A percentile compares a stretch with the other conserved stretches of the same genome.
phyloP scores from a whole-genome alignment of 2,888 invertebrate genomes.

The Lochmaea capreae region DNA sequence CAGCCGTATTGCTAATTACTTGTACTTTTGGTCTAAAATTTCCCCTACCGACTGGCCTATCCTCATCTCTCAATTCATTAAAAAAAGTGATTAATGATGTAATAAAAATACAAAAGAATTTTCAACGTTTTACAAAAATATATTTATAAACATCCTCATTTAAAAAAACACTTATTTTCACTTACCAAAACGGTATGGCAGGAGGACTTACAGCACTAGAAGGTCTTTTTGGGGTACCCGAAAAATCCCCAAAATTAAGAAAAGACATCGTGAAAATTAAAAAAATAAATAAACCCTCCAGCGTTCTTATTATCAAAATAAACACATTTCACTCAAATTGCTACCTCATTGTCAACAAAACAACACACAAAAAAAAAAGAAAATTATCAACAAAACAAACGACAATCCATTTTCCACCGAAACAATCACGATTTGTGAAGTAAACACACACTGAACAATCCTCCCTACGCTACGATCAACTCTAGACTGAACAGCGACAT shows the following conservation, averaged over 20 bases:
- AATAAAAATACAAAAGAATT: slow-evolving; percentile 13
- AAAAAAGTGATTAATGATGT: slow-evolving; percentile 23
- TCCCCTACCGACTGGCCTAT: too few relatives aligned
- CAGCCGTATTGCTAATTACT: too few relatives aligned
- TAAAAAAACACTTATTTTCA: slow-evolving; percentile 39
- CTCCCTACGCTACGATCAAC: not conserved
- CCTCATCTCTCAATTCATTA: not conserved
- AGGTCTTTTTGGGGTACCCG: slow-evolving; percentile 57
- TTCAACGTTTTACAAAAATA: not conserved
- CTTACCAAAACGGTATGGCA: slow-evolving; percentile 62
- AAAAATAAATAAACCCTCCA: slow-evolving; percentile 36
- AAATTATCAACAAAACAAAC: not conserved
- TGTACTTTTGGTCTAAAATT: too few relatives aligned
- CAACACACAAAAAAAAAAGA: not conserved
- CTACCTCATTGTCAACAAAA: slow-evolving; percentile 14
- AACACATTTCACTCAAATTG: slow-evolving; percentile 26
- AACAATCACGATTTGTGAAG: not conserved
- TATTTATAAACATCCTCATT: slow-evolving; percentile 12
- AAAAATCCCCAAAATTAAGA: slow-evolving; percentile 55
- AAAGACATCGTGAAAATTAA: slow-evolving; percentile 53
- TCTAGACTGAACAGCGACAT: slow-evolving; percentile 16
- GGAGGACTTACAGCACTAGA: slow-evolving; percentile 59
- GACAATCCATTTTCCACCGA: not conserved
- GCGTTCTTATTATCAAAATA: slow-evolving; percentile 36
- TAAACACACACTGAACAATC: not conserved